phyloP scores from a whole-genome alignment of 1,140 invertebrate genomes.

The Archegozetes longisetosus region DNA sequence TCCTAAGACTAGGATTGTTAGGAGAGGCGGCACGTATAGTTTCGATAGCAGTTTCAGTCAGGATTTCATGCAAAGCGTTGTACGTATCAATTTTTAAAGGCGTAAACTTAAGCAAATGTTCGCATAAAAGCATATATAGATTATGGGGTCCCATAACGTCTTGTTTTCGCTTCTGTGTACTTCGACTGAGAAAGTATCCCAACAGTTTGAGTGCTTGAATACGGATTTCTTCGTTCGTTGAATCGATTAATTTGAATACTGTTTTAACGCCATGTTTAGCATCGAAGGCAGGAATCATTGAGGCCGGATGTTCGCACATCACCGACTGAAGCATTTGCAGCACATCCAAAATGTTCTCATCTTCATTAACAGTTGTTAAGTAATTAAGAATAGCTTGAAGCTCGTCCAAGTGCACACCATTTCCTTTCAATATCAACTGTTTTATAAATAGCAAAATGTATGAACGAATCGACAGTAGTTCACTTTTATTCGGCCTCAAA shows the following conservation, averaged over 20 bases:
- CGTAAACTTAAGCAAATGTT: conserved; percentile 48
- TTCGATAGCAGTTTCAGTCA: conserved; percentile 13
- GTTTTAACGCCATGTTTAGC: conserved; percentile 86
- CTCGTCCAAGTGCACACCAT: conserved; percentile 90
- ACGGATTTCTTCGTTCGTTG: conserved; percentile 84
- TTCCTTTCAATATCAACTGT: conserved; percentile 88
- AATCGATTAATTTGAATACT: conserved; percentile 88
- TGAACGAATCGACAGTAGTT: conserved; percentile 78
- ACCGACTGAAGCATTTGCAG: conserved; percentile 88
- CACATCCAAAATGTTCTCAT: conserved; percentile 97
- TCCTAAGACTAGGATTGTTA: conserved; percentile 1
- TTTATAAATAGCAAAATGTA: conserved; percentile 91
- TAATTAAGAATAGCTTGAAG: conserved; percentile 96
- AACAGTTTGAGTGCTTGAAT: conserved; percentile 88
- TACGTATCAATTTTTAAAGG: conserved; percentile 44
- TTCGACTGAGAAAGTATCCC: conserved; percentile 42
- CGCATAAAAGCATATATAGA: conserved; percentile 86
- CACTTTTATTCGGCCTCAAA: conserved; percentile 66
- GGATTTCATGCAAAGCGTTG: conserved; percentile 86
- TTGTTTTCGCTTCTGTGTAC: conserved; percentile 66
- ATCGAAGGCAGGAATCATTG: conserved; percentile 97
- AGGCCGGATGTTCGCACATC: conserved; percentile 94
- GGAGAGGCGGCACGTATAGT: background rate
- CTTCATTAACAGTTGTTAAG: conserved; percentile 86
- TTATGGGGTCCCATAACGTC: conserved; percentile 97